Evolutionary conservation across 2,888 invertebrate genomes (phyloP), one percentile per base, ranked within the genome.

Genomic region (Antitype chi): DNA sequence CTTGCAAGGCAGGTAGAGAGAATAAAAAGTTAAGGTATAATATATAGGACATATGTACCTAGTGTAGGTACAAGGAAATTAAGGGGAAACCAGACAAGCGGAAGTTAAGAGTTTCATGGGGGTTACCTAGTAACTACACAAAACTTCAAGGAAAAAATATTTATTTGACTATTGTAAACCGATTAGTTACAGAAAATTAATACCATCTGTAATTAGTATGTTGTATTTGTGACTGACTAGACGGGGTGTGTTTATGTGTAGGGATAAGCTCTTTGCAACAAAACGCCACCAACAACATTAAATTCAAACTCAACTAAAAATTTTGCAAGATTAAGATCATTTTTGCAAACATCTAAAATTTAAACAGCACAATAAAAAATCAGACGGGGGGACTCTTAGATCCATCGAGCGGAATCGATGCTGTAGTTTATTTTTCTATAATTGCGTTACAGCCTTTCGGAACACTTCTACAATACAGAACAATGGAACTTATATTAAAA

Each of bases 1-100:
- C 92, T 92, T 92, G 90, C 82, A 84, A 71, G 76, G 74, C 86
- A 85, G 85, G 73, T 80, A 76, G 66, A 71, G 74, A 78, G 69
- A 83, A 80, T 74, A 66, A 78, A 79, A 85, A 76, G 74, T 75
- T 66, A 59, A 76, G 28, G 57, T 59, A 52, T 63, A 57, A 55
- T 59, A 47, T 59, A 47, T 23, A 49, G 76, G 5, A 64, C 52
- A 57, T 23, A 28, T 32, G 17, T 59, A 23, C 43, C 43, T 47
- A 47, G 17, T 32, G 32, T n/a, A 28, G 6, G 15, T 78, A 73
- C 47, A 64, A 67, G 63, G 81, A 76, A 82, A 80, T 84, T 68
- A 52, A 49, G 68, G 70, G 62, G 64, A 53, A 38, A 32, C 63
- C 25, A 55, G 38, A 68, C 15, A 60, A 70, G 52, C 59, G 64